These are phyloP conservation scores for Molossus alvarezi DNA, from an alignment of 2,797 vertebrate species.

Conservation along the genomic window DNA sequence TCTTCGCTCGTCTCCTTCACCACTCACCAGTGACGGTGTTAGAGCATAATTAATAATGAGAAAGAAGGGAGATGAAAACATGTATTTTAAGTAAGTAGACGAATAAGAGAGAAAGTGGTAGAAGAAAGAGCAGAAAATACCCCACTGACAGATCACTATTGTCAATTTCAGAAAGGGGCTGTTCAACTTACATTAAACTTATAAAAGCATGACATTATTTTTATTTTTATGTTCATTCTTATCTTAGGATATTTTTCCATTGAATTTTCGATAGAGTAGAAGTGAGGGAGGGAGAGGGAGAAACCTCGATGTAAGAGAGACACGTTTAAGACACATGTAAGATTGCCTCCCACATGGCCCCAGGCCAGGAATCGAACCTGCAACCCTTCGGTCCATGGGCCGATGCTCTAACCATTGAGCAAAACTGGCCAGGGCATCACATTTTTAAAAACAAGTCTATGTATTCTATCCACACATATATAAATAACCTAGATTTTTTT, in stretches of 20 bases:
- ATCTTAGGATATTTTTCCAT: no score
- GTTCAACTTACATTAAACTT: background rate
- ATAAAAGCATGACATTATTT: background rate
- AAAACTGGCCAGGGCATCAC: no score
- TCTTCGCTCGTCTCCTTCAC: background rate
- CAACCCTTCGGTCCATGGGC: no score
- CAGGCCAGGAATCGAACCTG: no score
- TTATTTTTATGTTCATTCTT: no score
- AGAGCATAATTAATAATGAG: background rate
- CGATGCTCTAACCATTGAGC: no score
- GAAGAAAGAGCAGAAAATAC: background rate
- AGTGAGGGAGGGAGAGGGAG: no score
- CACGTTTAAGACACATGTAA: no score
- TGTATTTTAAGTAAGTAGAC: background rate
- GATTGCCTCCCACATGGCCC: no score
- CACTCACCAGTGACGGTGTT: background rate
- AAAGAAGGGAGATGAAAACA: background rate
- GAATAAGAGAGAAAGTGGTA: background rate
- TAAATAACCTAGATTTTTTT: background rate
- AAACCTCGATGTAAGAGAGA: no score
- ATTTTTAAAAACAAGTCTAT: background rate
- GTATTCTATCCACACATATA: background rate
- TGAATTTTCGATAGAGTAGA: no score
- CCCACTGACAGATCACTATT: background rate
- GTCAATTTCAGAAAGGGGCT: background rate